These are phyloP conservation scores for Nephila pilipes DNA, from an alignment of 1,140 invertebrate species.

Conservation along the genomic window DNA sequence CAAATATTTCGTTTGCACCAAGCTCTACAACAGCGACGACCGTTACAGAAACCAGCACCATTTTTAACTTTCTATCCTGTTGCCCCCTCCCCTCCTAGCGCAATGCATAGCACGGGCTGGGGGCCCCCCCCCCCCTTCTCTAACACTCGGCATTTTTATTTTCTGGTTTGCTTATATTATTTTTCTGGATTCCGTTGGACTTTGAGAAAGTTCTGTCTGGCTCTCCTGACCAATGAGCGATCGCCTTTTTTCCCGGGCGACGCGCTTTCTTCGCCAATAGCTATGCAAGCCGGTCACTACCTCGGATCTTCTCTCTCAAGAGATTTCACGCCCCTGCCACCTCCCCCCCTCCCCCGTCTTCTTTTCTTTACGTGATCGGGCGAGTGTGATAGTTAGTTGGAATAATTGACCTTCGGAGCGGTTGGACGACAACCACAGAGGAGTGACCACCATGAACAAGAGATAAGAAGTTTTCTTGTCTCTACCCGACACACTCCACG, in stretches of 20 bases:
- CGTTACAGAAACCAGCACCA: conserved; percentile 65
- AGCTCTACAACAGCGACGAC: conserved; percentile 35
- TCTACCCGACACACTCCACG: background rate
- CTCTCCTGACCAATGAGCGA: conserved; percentile 30
- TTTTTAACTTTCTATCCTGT: conserved; percentile 59
- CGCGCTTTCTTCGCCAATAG: conserved; percentile 58
- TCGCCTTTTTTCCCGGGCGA: conserved; percentile 66
- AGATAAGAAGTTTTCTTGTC: too few relatives aligned
- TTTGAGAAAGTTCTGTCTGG: conserved; percentile 76
- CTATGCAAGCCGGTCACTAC: conserved; percentile 35
- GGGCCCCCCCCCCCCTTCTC: background rate
- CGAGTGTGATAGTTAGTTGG: background rate
- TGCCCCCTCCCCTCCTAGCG: background rate
- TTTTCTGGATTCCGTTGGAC: conserved; percentile 72
- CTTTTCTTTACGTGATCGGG: conserved; percentile 36
- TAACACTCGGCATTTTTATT: conserved; percentile 17
- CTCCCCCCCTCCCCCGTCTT: background rate
- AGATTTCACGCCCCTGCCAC: conserved; percentile 23
- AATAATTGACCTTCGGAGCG: conserved; percentile 35
- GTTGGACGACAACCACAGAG: background rate
- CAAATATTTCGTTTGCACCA: conserved; percentile 16
- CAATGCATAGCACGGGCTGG: background rate
- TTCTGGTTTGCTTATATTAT: conserved; percentile 49
- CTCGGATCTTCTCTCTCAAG: conserved; percentile 15
- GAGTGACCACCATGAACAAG: background rate